Conservation (phyloP, 2,888 invertebrate species). For the Rotaria magnacalcarata region DNA sequence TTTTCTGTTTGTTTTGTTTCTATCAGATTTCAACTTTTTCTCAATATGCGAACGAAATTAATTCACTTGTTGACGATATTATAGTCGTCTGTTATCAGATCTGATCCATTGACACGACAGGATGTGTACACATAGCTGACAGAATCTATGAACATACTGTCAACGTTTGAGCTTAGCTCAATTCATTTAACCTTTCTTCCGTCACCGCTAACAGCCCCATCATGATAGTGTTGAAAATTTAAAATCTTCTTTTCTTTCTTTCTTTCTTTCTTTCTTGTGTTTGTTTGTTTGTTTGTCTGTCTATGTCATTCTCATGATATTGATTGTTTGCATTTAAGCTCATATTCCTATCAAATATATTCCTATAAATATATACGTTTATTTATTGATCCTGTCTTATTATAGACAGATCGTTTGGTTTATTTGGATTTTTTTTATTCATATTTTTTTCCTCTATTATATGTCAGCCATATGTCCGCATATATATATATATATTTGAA, state of each 20-base stretch:
- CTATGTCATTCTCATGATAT: background rate
- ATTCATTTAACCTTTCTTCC: background rate
- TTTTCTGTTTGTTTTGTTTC: background rate
- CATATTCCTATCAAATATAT: background rate
- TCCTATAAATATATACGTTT: background rate
- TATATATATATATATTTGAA: background rate
- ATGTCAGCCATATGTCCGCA: background rate
- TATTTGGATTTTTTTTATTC: background rate
- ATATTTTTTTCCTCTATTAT: background rate
- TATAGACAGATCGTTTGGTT: background rate
- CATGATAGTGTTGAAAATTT: background rate
- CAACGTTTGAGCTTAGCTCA: background rate
- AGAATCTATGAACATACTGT: background rate
- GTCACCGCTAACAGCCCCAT: background rate
- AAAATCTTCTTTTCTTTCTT: background rate
- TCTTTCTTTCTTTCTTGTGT: background rate
- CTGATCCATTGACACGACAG: slow-evolving; percentile 10
- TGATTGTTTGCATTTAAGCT: slow-evolving; percentile 3
- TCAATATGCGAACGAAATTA: background rate
- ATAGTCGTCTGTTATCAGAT: background rate
- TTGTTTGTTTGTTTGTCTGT: background rate
- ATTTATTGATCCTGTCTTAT: background rate
- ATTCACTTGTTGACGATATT: background rate
- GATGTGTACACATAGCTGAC: slow-evolving; percentile 14
- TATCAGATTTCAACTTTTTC: background rate